phyloP scores from a whole-genome alignment of 1,140 invertebrate genomes.

The Penaeus vannamei region DNA sequence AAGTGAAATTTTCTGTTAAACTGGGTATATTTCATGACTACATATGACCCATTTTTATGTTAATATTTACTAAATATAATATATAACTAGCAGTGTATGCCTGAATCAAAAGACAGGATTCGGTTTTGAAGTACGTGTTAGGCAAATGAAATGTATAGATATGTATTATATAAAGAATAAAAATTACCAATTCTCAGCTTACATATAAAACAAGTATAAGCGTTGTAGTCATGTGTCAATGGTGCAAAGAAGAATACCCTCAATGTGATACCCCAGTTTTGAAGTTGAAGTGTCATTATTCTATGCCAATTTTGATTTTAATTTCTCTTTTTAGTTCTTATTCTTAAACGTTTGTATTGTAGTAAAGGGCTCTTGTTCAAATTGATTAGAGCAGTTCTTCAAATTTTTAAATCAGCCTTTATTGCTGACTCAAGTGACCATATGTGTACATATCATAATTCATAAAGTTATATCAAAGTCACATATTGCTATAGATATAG shows the following conservation, averaged over 20 bases:
- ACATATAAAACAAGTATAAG: slow-evolving; percentile 50
- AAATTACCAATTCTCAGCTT: slow-evolving; percentile 18
- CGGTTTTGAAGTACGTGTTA: slow-evolving; percentile 36
- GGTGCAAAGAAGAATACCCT: slow-evolving; percentile 58
- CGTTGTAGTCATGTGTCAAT: slow-evolving; percentile 58
- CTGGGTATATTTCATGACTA: not conserved
- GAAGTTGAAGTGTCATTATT: slow-evolving; percentile 22
- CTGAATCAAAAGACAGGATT: slow-evolving; percentile 53
- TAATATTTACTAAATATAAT: slow-evolving; percentile 33
- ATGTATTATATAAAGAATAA: slow-evolving; percentile 32
- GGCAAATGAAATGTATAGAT: slow-evolving; percentile 36
- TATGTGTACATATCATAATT: slow-evolving; percentile 58
- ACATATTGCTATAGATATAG: slow-evolving; percentile 43
- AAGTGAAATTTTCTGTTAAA: not conserved
- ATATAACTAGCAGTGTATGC: slow-evolving; percentile 41
- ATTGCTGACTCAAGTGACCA: slow-evolving; percentile 48
- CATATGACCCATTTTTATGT: not conserved
- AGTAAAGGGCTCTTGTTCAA: slow-evolving; percentile 11
- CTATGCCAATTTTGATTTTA: slow-evolving; percentile 28
- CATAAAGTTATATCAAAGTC: slow-evolving; percentile 50
- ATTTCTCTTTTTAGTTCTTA: slow-evolving; percentile 9
- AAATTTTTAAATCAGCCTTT: slow-evolving; percentile 38
- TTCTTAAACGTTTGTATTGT: slow-evolving; percentile 18
- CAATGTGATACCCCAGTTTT: slow-evolving; percentile 51
- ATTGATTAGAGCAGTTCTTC: slow-evolving; percentile 32